Base-by-base conservation (phyloP, 2,797 vertebrate species). In the Melanotaenia maccullochi region DNA sequence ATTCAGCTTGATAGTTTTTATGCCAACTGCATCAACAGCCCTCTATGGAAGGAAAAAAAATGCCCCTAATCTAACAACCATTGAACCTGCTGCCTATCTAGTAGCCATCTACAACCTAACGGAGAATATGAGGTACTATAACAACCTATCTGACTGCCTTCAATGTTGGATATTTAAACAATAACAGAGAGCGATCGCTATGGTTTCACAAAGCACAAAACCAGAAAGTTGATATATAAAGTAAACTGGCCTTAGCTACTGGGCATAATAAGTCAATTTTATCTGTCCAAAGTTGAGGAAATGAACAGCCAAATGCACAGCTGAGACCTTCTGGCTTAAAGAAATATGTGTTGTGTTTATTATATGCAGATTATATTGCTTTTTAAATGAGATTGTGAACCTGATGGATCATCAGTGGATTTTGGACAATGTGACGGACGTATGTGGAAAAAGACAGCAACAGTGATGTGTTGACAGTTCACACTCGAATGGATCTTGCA, bases 321-420 rank as follows among this genome's bases (percentile, higher is more conserved):
- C 5, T 11, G 49, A 61, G 24, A 36, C 18, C 4, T 1, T 69
- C 12, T 60, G 68, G 11, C 65, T 59, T 52, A 36, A 63, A 38
- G 59, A 67, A 62, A 75, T 24, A 33, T 76, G 57, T 63, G 18
- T 30, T 54, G 49, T 78, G 75, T 25, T 78, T 22, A 5, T 49
- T 66, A 8, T 83, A 82, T 52, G 83, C 73, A 77, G 88, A 87
- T 1, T 76, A 83, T 79, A 76, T 74, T 36, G 62, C 72, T 73
- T 73, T 88, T 74, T 69, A 51, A 20, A 60, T n/a, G 44, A 60
- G 18, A 14, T 18, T 49, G 22, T 51, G 51, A 40, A 62, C 54
- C 4, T 22, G 68, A 62, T 20, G 5, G 25, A 49, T 71, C 40
- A 16, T 58, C 40, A 12, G n/a, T 61, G 65, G 58, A 75, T 60